phyloP scores from a whole-genome alignment of 2,797 vertebrate genomes.

The Sebastes dallii region DNA sequence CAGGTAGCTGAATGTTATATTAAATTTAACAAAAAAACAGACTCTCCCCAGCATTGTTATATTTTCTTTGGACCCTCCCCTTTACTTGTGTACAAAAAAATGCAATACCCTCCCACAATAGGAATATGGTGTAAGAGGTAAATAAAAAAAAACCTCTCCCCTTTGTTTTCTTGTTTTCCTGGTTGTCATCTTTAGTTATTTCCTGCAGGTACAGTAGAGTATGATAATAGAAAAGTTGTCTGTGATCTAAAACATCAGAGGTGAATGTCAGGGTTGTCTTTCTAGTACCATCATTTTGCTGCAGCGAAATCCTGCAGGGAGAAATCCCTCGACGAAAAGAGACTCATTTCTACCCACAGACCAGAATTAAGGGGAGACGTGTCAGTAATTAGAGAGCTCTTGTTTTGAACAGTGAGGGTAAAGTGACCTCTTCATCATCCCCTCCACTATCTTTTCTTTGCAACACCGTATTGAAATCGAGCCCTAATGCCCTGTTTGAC shows the following conservation, averaged over 20 bases:
- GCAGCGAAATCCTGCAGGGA: neutral
- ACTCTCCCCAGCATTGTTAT: neutral
- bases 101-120: no score
- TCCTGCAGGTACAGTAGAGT: neutral
- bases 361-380: neutral
- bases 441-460: neutral
- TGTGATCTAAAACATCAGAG: neutral
- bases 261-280: neutral
- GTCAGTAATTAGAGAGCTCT: slow-evolving; percentile 28
- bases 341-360: neutral
- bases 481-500: slow-evolving; percentile 17
- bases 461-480: slow-evolving; percentile 1
- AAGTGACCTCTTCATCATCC: slow-evolving; percentile 42
- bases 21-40: neutral
- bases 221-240: neutral
- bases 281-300: neutral
- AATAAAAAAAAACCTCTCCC: neutral
- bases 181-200: neutral
- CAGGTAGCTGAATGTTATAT: neutral
- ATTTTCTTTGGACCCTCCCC: neutral
- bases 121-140: no score
- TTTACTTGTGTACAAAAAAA: neutral
- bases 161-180: neutral
- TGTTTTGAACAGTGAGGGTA: slow-evolving; percentile 11
- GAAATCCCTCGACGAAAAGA: neutral